Percentiles rank a stretch among this genome's conserved stretches.
Evolutionary conservation across 2,797 vertebrate genomes (phyloP).

Genomic region (Hapalemur alaotrensis): DNA sequence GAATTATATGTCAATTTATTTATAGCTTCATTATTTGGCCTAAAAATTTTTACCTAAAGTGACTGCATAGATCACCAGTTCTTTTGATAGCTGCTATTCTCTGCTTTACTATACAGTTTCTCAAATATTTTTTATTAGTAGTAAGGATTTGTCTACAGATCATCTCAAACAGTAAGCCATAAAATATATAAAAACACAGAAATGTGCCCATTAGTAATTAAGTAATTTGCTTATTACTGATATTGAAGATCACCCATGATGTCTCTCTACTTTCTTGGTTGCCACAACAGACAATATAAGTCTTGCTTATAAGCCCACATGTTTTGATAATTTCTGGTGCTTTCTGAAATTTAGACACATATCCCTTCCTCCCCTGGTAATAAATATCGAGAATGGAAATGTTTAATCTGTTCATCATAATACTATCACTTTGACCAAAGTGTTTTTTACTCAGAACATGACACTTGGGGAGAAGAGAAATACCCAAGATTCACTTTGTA

Average conservation of each 20-base stretch:
- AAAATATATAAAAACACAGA: background rate
- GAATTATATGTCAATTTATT: background rate
- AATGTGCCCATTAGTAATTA: background rate
- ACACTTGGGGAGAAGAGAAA: background rate
- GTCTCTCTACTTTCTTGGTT: background rate
- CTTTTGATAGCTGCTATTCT: background rate
- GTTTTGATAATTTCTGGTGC: background rate
- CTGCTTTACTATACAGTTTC: background rate
- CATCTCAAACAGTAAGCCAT: background rate
- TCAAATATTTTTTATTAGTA: background rate
- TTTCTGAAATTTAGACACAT: background rate
- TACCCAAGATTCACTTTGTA: background rate
- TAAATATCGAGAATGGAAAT: background rate
- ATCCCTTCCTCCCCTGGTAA: background rate
- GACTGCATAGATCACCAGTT: background rate
- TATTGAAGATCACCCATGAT: background rate
- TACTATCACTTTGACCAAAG: background rate
- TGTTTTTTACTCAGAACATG: background rate
- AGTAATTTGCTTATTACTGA: background rate
- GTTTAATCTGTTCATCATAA: background rate
- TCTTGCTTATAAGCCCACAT: fast-evolving
- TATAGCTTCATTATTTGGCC: background rate
- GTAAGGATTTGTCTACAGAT: background rate
- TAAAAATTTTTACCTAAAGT: background rate
- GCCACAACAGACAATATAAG: background rate